Evolutionary conservation across 2,113 vertebrate genomes (phyloP), one percentile per base, ranked within the genome.

Genomic region (Clupea harengus): DNA sequence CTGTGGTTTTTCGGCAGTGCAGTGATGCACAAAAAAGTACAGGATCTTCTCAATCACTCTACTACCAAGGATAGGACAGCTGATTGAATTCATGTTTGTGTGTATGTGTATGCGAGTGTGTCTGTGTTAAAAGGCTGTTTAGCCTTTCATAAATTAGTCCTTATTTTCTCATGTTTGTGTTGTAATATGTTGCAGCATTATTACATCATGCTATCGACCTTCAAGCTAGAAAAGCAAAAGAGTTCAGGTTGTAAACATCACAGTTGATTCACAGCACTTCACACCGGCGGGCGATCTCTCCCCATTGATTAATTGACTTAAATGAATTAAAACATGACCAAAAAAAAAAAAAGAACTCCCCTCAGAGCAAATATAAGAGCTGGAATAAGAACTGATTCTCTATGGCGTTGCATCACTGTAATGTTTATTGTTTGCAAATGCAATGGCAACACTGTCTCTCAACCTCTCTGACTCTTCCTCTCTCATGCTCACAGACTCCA

Each of bases 101-200:
- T 78, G 28, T 78, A 11, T 78, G 72, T 78, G 13, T 78, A 2
- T 78, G 10, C 28, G 64, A 28, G 8, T 39, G 28, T 78, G 15
- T 78, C 11, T 39, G 72, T 78, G 25, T 44, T 2, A 13, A 78
- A 11, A 78, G 89, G 90, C 87, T 32, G 87, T 88, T 89, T 86
- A 67, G 84, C 4, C 6, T 85, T 80, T 80, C 45, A 90, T 85
- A 89, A 88, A 82, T 88, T 86, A 82, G 86, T 91, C 88, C 85
- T 88, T 83, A 91, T 91, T 88, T 82, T 84, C 88, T 93, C 82
- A 17, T 87, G 90, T 90, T 90, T 93, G 89, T 91, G 91, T 92
- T 93, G 84, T 87, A 85, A 85, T 92, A 89, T 87, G 89, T 81
- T 89, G 87, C 90, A 90, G 88, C 86, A 64, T 54, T 87, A 86